These are phyloP conservation scores for Dione vanillae DNA, from an alignment of 2,888 invertebrate genomes.

Conservation along the genomic window DNA sequence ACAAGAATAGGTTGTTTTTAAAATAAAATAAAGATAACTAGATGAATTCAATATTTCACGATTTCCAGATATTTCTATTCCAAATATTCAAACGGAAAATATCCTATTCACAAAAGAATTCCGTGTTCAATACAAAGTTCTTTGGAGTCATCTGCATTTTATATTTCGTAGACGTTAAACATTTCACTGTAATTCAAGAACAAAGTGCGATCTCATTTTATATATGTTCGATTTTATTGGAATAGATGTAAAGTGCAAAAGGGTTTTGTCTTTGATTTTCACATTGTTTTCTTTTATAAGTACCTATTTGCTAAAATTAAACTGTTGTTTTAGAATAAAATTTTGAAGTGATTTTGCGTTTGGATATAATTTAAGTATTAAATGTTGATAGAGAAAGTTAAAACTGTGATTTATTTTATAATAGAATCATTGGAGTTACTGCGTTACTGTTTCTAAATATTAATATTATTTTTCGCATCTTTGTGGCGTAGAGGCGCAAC, in stretches of 20 bases:
- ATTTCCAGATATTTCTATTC: constrained; percentile 4
- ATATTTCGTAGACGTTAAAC: constrained; percentile 5
- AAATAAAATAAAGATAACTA: constrained; percentile 1
- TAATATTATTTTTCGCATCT: too few relatives aligned
- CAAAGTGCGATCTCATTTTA: not conserved
- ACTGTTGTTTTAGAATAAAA: too few relatives aligned
- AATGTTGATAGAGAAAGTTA: too few relatives aligned
- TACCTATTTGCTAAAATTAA: too few relatives aligned
- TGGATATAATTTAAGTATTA: too few relatives aligned
- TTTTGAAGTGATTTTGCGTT: too few relatives aligned
- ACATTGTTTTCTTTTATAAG: not conserved
- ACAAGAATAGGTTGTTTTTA: too few relatives aligned
- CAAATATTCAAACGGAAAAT: constrained; percentile 28
- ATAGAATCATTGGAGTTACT: too few relatives aligned
- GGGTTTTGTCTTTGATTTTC: not conserved
- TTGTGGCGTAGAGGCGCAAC: too few relatives aligned
- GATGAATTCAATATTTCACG: constrained; percentile 8
- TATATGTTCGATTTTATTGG: not conserved
- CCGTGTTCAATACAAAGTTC: constrained; percentile 20
- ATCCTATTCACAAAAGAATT: constrained; percentile 31
- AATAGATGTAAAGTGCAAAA: not conserved
- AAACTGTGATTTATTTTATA: too few relatives aligned
- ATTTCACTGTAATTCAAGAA: not conserved
- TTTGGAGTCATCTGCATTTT: constrained; percentile 9
- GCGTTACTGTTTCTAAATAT: too few relatives aligned